Percentiles rank a stretch among this genome's conserved stretches.
phyloP scores from a whole-genome alignment of 2,888 invertebrate genomes.

The Chrysotoxum bicinctum region DNA sequence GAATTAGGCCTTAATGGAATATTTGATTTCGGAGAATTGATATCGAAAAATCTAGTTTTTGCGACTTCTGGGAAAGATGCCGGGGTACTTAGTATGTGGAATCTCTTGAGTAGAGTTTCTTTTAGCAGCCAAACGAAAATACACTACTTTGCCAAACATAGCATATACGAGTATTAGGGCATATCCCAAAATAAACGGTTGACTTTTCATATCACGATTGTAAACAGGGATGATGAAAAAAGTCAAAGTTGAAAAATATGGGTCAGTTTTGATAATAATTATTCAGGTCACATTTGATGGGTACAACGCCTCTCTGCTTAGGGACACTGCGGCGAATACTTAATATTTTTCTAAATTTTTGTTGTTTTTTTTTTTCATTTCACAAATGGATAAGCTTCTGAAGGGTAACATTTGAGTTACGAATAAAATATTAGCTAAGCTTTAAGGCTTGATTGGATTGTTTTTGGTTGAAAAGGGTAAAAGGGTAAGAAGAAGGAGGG shows the following conservation, averaged over 20 bases:
- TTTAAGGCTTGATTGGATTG: not conserved
- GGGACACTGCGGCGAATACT: slow-evolving; percentile 51
- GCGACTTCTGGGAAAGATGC: not conserved
- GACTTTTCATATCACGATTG: slow-evolving; percentile 35
- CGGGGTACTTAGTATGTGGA: not conserved
- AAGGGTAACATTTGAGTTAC: too few species aligned
- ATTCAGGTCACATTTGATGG: slow-evolving; percentile 79
- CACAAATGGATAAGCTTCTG: slow-evolving; percentile 17
- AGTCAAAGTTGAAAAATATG: slow-evolving; percentile 66
- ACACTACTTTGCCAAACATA: not conserved
- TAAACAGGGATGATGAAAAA: not conserved
- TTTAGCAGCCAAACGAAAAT: slow-evolving; percentile 29
- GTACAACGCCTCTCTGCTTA: slow-evolving; percentile 65
- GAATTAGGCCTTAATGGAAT: slow-evolving; percentile 71
- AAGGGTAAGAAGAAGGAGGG: too few species aligned
- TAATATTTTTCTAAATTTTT: slow-evolving; percentile 45
- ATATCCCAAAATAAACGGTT: slow-evolving; percentile 16
- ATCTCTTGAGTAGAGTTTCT: slow-evolving; percentile 16
- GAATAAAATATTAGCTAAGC: not conserved
- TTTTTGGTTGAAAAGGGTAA: not conserved
- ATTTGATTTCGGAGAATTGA: slow-evolving; percentile 66
- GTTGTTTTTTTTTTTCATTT: slow-evolving; percentile 22
- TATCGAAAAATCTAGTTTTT: slow-evolving; percentile 45
- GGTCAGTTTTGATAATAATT: slow-evolving; percentile 77
- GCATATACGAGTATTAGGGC: not conserved